phyloP scores from a whole-genome alignment of 2,888 invertebrate genomes.

The Xestia rhomboidea region DNA sequence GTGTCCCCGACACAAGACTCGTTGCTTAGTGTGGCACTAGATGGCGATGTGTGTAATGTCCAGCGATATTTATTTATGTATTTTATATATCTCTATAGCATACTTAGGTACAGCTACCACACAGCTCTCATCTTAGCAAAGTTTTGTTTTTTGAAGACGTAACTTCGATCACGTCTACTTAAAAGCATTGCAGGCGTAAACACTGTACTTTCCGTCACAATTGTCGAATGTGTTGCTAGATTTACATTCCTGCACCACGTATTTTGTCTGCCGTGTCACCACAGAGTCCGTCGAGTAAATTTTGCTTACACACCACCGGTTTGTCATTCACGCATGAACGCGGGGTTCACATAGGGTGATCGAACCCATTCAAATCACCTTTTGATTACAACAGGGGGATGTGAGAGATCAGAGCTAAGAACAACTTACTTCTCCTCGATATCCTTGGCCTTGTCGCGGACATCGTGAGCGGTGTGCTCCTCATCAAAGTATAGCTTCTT shows the following conservation, averaged over 20 bases:
- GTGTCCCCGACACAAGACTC: no score
- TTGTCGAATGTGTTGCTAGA: neutral
- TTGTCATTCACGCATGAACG: neutral
- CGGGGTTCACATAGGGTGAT: neutral
- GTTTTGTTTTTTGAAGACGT: neutral
- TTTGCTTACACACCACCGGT: neutral
- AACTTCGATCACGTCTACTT: neutral
- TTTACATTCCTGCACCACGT: neutral
- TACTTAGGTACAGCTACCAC: neutral
- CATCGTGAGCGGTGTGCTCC: conserved; percentile 98
- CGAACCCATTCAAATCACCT: neutral
- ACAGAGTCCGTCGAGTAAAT: neutral
- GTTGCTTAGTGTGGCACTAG: no score
- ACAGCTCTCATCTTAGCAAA: neutral
- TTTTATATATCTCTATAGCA: no score
- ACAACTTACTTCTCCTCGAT: conserved; percentile 96
- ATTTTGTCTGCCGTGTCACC: neutral
- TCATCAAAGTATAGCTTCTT: conserved; percentile 99
- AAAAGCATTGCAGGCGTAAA: neutral
- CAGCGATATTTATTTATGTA: no score
- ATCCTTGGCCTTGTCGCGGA: conserved; percentile 97
- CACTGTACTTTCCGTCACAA: neutral
- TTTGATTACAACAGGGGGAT: neutral
- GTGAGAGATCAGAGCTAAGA: neutral
- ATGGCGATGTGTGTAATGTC: no score